These are phyloP conservation scores for Tricholaema leucomelas DNA, from an alignment of 2,113 vertebrate genomes.

Conservation along the genomic window DNA sequence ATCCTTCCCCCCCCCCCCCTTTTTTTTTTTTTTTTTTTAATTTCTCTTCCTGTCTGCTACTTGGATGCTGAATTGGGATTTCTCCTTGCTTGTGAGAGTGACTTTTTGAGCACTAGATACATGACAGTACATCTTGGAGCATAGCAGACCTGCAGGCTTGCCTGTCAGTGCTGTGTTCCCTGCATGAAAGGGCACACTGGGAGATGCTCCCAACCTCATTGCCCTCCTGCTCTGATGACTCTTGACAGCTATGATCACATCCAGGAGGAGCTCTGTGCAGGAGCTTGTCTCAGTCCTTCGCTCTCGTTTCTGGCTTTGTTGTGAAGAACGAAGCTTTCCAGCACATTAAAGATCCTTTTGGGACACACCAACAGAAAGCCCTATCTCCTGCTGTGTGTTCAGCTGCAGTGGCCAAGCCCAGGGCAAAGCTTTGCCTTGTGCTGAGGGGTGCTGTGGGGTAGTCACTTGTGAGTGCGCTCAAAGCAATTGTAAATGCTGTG, in stretches of 20 bases:
- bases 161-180: neutral
- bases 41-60: neutral
- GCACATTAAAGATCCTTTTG: neutral
- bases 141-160: fast-evolving
- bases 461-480: fast-evolving
- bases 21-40: too few relatives aligned
- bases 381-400: fast-evolving
- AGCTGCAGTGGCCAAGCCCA: neutral
- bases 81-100: neutral
- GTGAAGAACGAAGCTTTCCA: neutral
- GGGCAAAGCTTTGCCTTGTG: neutral
- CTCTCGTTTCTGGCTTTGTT: neutral
- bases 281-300: fast-evolving
- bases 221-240: slow-evolving; percentile 11
- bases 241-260: neutral
- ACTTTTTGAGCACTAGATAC: neutral
- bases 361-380: fast-evolving
- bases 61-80: neutral
- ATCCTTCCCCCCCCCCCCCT: too few relatives aligned
- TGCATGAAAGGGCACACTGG: fast-evolving
- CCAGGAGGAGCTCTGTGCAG: neutral
- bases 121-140: fast-evolving
- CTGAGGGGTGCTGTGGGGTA: neutral
- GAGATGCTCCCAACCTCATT: neutral
- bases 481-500: neutral